Percentiles rank a stretch among this genome's conserved stretches.
Evolutionary conservation across 2,113 vertebrate species (phyloP).

Genomic region (Rynchops niger): DNA sequence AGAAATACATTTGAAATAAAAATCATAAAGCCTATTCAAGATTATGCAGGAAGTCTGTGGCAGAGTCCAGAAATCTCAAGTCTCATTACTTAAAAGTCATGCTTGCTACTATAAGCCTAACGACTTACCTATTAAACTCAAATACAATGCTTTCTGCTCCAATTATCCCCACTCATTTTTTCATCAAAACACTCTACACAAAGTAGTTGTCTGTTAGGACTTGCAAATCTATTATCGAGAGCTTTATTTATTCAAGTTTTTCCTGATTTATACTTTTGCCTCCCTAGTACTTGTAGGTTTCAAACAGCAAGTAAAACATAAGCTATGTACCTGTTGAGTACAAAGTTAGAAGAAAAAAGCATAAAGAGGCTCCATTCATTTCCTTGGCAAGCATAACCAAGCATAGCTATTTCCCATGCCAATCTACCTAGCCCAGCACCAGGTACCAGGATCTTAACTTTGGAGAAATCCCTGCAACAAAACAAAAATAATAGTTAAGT

Average conservation of each 20-base stretch:
- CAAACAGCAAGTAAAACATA: not conserved
- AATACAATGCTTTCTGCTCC: not conserved
- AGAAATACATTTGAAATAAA: not conserved
- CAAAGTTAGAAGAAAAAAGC: conserved; percentile 95
- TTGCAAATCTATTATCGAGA: not conserved
- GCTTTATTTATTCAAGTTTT: not conserved
- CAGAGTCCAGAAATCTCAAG: not conserved
- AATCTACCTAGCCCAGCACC: conserved; percentile 92
- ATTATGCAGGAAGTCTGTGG: not conserved
- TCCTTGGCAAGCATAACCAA: conserved; percentile 92
- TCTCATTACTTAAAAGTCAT: not conserved
- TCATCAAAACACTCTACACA: not conserved
- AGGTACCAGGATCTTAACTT: conserved; percentile 89
- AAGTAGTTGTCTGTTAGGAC: not conserved
- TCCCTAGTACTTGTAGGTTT: not conserved
- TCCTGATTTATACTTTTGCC: not conserved
- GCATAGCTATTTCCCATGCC: conserved; percentile 90
- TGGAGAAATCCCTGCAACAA: conserved; percentile 85
- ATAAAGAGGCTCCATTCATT: conserved; percentile 98
- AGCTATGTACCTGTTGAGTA: conserved; percentile 89
- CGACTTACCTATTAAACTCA: not conserved
- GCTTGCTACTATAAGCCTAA: not conserved
- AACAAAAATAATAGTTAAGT: conserved; percentile 50
- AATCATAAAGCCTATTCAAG: not conserved
- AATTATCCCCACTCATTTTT: not conserved